Evolutionary conservation across 2,888 invertebrate species (phyloP), one percentile per base, ranked within the genome.

Genomic region (Ectemnius continuus): DNA sequence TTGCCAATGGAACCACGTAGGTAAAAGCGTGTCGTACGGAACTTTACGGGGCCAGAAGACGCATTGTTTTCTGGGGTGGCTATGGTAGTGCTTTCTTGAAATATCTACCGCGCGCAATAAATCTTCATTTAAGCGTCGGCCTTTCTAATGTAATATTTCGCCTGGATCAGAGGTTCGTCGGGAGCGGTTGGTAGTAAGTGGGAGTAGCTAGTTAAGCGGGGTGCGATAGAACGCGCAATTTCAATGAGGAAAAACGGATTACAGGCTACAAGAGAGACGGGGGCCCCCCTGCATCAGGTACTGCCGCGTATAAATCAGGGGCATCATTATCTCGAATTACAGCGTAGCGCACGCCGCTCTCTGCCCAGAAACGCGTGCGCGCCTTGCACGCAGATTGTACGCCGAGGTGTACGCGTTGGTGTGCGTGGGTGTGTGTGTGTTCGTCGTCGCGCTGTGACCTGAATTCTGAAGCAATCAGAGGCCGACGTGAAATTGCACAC

Each of bases 381-480:
- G 65, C 61, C 70, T 69, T 58, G 67, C 68, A 71, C 73, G 70
- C 77, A 82, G 84, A 82, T 84, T 84, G 79, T 70, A 8, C 52
- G 64, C 59, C 56, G 56, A 48, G 67, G 52, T 81, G 70, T 23
- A 23, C 3, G 36, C 28, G 5, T 8, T 1, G 4, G 4, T 11
- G 36, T 36, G 4, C 6, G 8, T 36, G 4, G 4, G 8, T 36
- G 8, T 36, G 11, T 11, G 36, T 36, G 36, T 36, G 36, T 36
- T 36, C 36, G 36, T 36, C 36, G 36, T 79, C 81, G 68, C 71
- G 73, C 65, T 78, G 84, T 84, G 83, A 84, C 84, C 83, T 68
- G 80, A 84, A 83, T 83, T 82, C 82, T 80, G 76, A 73, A 78
- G 83, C 83, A 83, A 83, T 83, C 83, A 82, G 68, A 47, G 75